Conservation (phyloP, 53 echinoderm and acorn worm species). For the Henricia sp. region DNA sequence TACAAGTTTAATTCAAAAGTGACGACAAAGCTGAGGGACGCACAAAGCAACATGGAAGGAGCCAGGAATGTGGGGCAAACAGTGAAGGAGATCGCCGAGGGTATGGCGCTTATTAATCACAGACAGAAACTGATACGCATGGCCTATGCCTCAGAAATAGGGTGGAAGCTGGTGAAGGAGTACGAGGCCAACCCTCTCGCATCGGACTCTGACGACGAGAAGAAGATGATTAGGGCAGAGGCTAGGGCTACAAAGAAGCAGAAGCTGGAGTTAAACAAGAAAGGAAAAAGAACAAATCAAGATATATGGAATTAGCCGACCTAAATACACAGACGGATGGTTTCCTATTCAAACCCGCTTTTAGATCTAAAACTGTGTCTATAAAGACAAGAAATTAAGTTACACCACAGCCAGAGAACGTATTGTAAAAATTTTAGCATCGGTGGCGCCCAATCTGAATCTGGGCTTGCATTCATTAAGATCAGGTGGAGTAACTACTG, state of each 20-base stretch:
- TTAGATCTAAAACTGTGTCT: not conserved
- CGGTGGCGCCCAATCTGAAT: not conserved
- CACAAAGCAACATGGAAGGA: not conserved
- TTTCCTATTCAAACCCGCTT: not conserved
- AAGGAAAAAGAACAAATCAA: not conserved
- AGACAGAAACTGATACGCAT: slow-evolving; percentile 23
- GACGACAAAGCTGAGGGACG: slow-evolving; percentile 1
- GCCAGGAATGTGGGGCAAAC: not conserved
- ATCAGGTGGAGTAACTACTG: not conserved
- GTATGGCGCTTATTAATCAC: not conserved
- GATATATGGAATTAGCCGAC: not conserved
- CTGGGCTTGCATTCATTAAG: slow-evolving; percentile 9
- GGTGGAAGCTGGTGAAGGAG: slow-evolving; percentile 7
- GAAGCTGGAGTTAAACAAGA: not conserved
- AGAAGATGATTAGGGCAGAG: slow-evolving; percentile 30
- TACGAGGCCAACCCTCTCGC: slow-evolving; percentile 24
- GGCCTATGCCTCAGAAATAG: slow-evolving; percentile 11
- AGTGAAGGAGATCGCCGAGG: not conserved
- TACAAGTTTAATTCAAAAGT: not conserved
- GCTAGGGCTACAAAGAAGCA: slow-evolving; percentile 6
- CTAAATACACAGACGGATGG: not conserved
- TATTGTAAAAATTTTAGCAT: not conserved
- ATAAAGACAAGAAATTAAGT: slow-evolving; percentile 10
- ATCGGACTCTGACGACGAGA: slow-evolving; percentile 31
- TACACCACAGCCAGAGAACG: not conserved